These are phyloP conservation scores for Brachypodius melanocephalos DNA, from an alignment of 2,113 vertebrate species.

Conservation along the genomic window DNA sequence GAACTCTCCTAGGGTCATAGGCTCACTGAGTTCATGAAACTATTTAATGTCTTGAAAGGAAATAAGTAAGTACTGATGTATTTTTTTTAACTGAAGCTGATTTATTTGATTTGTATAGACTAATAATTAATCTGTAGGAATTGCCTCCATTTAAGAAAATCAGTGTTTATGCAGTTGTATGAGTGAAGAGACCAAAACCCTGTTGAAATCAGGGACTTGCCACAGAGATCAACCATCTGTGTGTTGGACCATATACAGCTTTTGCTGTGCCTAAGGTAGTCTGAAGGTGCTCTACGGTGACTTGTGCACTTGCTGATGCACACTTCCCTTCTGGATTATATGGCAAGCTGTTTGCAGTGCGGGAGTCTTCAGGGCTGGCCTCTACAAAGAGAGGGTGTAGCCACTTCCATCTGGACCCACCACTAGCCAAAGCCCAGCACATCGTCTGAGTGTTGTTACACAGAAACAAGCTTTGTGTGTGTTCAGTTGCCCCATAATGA, in stretches of 20 bases:
- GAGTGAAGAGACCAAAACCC: neutral
- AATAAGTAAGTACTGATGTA: neutral
- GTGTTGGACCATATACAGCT: rapidly evolving
- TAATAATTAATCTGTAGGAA: neutral
- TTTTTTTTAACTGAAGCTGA: neutral
- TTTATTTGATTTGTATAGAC: neutral
- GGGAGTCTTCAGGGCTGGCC: neutral
- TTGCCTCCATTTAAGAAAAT: neutral
- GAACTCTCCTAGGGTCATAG: neutral
- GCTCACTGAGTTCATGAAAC: neutral
- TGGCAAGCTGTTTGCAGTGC: neutral
- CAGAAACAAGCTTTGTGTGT: rapidly evolving
- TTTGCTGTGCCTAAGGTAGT: neutral
- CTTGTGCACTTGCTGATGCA: neutral
- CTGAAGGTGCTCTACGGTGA: neutral
- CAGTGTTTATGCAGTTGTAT: neutral
- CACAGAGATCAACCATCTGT: neutral
- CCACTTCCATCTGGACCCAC: neutral
- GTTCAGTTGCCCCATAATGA: neutral
- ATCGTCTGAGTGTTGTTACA: too few relatives aligned
- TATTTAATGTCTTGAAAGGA: neutral
- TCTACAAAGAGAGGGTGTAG: neutral
- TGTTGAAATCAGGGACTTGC: neutral
- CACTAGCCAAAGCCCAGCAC: rapidly evolving
- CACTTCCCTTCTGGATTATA: neutral